Evolutionary conservation across 2,888 invertebrate species (phyloP), one percentile per base, ranked within the genome.

Genomic region (Dugesia japonica): DNA sequence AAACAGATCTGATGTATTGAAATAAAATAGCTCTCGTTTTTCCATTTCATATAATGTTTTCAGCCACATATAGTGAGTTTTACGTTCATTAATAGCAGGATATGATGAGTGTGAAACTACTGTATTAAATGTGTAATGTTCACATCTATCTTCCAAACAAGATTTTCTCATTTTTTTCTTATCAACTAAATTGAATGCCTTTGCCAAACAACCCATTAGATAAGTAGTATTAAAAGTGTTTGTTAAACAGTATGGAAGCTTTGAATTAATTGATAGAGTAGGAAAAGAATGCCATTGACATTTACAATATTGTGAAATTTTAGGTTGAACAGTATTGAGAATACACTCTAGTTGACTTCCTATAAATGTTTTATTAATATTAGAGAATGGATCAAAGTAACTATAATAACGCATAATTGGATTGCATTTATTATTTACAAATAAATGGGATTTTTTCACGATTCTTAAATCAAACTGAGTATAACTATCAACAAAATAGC

Each of bases 71-170:
- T 26, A n/a, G 26, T 76, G 75, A 7, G 76, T 76, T 15, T 76
- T 76, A 0, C 33, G 23, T 20, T 76, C 75, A 20, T 27, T 42
- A 0, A 76, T 33, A 4, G 76, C 73, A 9, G 76, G 76, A 28
- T 76, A 76, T 1, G 28, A 31, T 13, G 76, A 76, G 17, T 76
- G 76, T 26, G 73, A 75, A 1, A 76, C 26, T n/a, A 76, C 76
- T 4, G 75, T 31, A 4, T 28, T 33, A 42, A 75, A 76, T 1
- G 26, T n/a, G 0, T 15, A 27, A 38, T 76, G 73, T 42, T 76
- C 72, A 33, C 76, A 76, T 17, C 28, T n/a, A 28, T 76, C 72
- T 9, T 72, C 31, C 15, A 72, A n/a, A n/a, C 72, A 72, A 9
- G 1, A 13, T 13, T n/a, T n/a, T 23, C 56, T 4, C 7, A 56